These are phyloP conservation scores for Turritopsis dohrnii DNA, from an alignment of 30 jellyfish, hydroid and myxozoan species.

Conservation along the genomic window DNA sequence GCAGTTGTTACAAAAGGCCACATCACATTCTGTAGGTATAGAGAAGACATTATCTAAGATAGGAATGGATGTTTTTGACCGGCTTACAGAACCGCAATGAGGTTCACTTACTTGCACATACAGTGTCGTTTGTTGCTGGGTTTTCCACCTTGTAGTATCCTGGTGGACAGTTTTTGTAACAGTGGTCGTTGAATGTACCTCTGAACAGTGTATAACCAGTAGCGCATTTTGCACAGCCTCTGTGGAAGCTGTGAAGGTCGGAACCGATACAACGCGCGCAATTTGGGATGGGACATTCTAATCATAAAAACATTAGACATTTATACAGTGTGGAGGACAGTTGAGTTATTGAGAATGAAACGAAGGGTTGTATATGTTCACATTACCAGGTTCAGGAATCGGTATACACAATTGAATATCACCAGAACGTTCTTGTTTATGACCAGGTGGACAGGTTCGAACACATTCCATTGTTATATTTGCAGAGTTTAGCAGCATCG, in stretches of 20 bases:
- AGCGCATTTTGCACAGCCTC: constrained; percentile 31
- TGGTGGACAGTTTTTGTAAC: constrained; percentile 33
- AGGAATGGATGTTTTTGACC: background rate
- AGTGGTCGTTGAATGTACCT: constrained; percentile 36
- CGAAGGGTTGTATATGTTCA: background rate
- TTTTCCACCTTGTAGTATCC: constrained; percentile 10
- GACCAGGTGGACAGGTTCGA: constrained; percentile 26
- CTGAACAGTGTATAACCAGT: constrained; percentile 16
- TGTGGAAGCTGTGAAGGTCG: constrained; percentile 27
- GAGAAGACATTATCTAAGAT: background rate
- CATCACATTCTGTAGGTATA: constrained; percentile 25
- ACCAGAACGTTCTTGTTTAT: background rate
- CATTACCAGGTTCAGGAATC: background rate
- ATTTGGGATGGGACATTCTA: constrained; percentile 30
- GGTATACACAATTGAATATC: background rate
- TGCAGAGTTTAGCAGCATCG: constrained; percentile 16
- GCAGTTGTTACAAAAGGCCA: constrained; percentile 28
- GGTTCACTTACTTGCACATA: constrained; percentile 28
- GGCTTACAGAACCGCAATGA: background rate
- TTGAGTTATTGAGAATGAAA: too few species aligned
- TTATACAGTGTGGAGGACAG: background rate
- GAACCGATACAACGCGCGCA: constrained; percentile 23
- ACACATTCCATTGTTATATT: constrained; percentile 25
- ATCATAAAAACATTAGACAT: background rate
- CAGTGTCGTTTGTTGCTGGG: constrained; percentile 23